Evolutionary conservation across 2,888 invertebrate species (phyloP).

Genomic region (Mylabris sibirica): DNA sequence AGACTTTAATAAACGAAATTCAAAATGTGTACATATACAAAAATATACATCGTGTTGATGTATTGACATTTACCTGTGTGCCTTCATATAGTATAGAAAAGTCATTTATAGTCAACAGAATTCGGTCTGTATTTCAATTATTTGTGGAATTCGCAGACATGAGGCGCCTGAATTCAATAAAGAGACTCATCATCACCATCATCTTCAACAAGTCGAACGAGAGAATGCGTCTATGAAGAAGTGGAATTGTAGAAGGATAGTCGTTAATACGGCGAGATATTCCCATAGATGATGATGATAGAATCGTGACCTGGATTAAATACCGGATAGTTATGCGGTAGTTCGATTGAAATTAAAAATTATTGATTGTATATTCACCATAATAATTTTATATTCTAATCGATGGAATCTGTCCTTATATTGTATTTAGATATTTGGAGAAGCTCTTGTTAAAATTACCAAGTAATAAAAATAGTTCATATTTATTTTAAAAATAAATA

Average conservation of each 20-base stretch:
- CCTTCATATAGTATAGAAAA: slow-evolving; percentile 22
- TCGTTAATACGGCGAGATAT: slow-evolving; percentile 50
- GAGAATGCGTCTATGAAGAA: slow-evolving; percentile 38
- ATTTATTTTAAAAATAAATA: slow-evolving; percentile 1
- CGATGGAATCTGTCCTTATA: too few relatives aligned
- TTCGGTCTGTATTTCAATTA: slow-evolving; percentile 43
- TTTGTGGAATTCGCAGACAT: slow-evolving; percentile 51
- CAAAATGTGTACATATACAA: not conserved
- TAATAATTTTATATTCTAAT: too few relatives aligned
- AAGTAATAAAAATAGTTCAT: not conserved
- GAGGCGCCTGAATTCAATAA: slow-evolving; percentile 55
- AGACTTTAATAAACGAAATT: not conserved
- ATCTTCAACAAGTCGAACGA: slow-evolving; percentile 35
- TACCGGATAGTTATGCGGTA: slow-evolving; percentile 9
- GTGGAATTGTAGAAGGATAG: slow-evolving; percentile 34
- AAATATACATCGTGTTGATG: not conserved
- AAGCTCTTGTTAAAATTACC: too few relatives aligned
- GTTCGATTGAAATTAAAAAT: slow-evolving; percentile 18
- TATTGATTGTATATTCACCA: not conserved
- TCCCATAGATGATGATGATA: slow-evolving; percentile 47
- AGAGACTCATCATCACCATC: slow-evolving; percentile 45
- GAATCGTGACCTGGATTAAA: slow-evolving; percentile 33
- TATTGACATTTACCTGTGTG: slow-evolving; percentile 36
- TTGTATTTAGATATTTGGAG: not conserved
- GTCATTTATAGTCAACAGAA: slow-evolving; percentile 49